Conservation (phyloP, 1,140 invertebrate genomes). For the Lordiphosa mommai region DNA sequence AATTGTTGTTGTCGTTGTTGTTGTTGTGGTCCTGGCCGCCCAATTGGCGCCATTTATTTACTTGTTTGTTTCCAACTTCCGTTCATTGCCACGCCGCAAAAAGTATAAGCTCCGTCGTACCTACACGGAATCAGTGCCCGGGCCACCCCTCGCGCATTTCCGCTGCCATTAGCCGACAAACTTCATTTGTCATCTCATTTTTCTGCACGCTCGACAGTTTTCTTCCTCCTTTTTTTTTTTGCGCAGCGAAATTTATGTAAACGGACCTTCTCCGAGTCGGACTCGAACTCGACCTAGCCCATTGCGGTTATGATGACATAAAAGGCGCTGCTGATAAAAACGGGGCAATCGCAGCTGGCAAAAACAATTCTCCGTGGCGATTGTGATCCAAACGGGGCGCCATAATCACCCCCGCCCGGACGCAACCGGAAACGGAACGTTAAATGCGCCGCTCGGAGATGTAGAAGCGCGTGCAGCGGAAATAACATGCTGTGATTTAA, state of each 20-base stretch:
- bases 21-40: constrained; percentile 33
- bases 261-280: constrained; percentile 63
- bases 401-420: not conserved
- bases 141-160: constrained; percentile 48
- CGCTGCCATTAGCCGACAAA: constrained; percentile 75
- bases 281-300: constrained; percentile 32
- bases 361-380: constrained; percentile 58
- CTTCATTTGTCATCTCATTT: constrained; percentile 78
- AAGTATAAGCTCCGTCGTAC: constrained; percentile 67
- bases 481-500: constrained; percentile 79
- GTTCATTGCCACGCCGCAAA: constrained; percentile 76
- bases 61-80: constrained; percentile 77
- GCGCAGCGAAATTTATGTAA: constrained; percentile 72
- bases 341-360: constrained; percentile 38
- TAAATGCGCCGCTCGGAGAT: constrained; percentile 38
- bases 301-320: constrained; percentile 75
- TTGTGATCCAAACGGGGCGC: constrained; percentile 41
- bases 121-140: constrained; percentile 30
- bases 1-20: not conserved
- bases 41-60: constrained; percentile 78
- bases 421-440: constrained; percentile 53
- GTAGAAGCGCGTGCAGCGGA: constrained; percentile 46
- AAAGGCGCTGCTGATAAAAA: constrained; percentile 72
- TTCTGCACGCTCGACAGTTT: constrained; percentile 76
- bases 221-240: constrained; percentile 57